These are phyloP conservation scores for Dryobota labecula DNA, from an alignment of 2,888 invertebrate genomes.

Conservation along the genomic window DNA sequence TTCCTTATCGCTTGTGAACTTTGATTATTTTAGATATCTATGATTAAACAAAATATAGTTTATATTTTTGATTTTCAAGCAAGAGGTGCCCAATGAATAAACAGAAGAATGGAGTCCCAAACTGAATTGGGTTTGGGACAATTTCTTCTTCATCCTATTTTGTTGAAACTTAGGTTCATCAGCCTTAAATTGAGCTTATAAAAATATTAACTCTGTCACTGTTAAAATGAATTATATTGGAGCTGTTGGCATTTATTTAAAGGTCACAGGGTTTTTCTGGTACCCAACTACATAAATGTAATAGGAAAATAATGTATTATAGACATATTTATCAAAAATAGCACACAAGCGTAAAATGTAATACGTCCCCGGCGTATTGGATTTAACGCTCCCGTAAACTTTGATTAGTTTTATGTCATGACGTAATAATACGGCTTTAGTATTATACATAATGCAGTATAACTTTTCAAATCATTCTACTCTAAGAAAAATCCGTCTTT, in stretches of 20 bases:
- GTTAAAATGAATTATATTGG: not conserved
- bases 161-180: too few relatives aligned
- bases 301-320: slow-evolving; percentile 10
- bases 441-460: not conserved
- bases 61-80: not conserved
- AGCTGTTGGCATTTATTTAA: not conserved
- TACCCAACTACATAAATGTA: not conserved
- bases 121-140: not conserved
- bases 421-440: not conserved
- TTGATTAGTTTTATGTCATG: slow-evolving; percentile 9
- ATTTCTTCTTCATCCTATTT: not conserved
- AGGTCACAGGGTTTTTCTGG: not conserved
- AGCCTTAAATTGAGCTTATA: not conserved
- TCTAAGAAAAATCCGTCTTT: not conserved
- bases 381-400: slow-evolving; percentile 40
- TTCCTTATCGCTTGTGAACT: slow-evolving; percentile 18
- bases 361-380: not conserved
- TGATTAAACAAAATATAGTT: not conserved
- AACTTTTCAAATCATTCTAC: not conserved
- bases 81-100: too few relatives aligned
- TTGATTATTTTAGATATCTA: not conserved
- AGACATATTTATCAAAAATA: slow-evolving; percentile 4
- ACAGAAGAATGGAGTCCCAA: not conserved
- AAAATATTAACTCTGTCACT: not conserved
- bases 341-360: slow-evolving; percentile 15